These are phyloP conservation scores for Bactericera cockerelli DNA, from an alignment of 1,140 invertebrate genomes.

Conservation along the genomic window DNA sequence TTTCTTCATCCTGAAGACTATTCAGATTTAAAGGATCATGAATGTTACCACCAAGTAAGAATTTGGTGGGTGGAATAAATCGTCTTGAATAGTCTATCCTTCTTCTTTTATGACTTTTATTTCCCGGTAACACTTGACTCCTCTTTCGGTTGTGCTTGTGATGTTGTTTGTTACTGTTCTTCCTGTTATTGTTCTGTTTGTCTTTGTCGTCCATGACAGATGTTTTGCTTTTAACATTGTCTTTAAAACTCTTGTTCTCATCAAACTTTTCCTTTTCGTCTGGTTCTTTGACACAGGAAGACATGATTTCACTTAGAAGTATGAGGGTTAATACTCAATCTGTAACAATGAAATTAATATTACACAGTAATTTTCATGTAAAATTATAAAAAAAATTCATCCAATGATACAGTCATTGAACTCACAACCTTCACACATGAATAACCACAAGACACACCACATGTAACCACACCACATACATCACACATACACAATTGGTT, in stretches of 20 bases:
- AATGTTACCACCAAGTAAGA: slow-evolving; percentile 86
- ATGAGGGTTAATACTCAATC: too few relatives aligned
- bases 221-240: neutral
- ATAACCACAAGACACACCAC: too few relatives aligned
- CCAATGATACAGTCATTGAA: too few relatives aligned
- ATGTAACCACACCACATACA: too few relatives aligned
- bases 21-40: slow-evolving; percentile 88
- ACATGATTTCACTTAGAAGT: neutral
- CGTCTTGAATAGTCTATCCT: slow-evolving; percentile 34
- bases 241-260: neutral
- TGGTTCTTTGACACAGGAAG: neutral
- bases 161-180: neutral
- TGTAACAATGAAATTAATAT: too few relatives aligned
- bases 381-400: too few relatives aligned
- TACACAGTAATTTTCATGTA: too few relatives aligned
- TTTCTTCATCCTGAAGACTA: slow-evolving; percentile 75
- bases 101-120: neutral
- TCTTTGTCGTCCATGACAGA: neutral
- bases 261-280: neutral
- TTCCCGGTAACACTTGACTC: neutral
- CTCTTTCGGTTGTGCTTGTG: neutral
- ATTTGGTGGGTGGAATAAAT: slow-evolving; percentile 75
- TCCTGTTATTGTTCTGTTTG: neutral
- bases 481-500: too few relatives aligned
- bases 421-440: too few relatives aligned